Conservation (phyloP, 2,113 vertebrate species). For the Neodontobutis hainanensis region DNA sequence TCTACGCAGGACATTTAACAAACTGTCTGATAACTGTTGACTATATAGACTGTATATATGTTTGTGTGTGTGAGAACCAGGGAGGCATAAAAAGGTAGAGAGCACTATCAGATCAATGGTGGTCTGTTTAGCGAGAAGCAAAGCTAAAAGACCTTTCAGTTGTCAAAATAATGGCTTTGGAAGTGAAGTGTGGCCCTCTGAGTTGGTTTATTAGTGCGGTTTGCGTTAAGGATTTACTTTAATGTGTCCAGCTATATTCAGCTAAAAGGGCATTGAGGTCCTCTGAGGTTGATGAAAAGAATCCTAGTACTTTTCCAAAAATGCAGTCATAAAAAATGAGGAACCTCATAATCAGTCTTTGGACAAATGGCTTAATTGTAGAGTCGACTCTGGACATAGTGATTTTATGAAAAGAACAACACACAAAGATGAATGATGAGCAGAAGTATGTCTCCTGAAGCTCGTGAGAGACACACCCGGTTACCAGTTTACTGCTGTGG, state of each 20-base stretch:
- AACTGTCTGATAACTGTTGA: conserved; percentile 50
- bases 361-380: not conserved
- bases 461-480: not conserved
- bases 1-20: conserved; percentile 50
- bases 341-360: not conserved
- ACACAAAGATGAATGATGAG: too few species aligned
- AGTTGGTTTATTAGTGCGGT: conserved; percentile 66
- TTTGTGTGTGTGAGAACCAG: conserved; percentile 25
- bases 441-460: too few species aligned
- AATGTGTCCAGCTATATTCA: conserved; percentile 37
- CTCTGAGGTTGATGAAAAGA: conserved; percentile 9
- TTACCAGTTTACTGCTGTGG: conserved; percentile 33
- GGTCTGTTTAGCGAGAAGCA: conserved; percentile 61
- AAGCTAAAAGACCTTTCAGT: conserved; percentile 66
- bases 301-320: not conserved
- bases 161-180: conserved; percentile 68
- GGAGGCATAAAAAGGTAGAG: conserved; percentile 34
- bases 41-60: conserved; percentile 55
- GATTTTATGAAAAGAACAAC: too few species aligned
- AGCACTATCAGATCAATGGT: conserved; percentile 69
- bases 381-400: not conserved
- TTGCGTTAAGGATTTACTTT: conserved; percentile 45
- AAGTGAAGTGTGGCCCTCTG: conserved; percentile 47
- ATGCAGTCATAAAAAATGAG: not conserved
- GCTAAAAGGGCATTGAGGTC: conserved; percentile 21